These are phyloP conservation scores for Idaea straminata DNA, from an alignment of 2,888 invertebrate species.

Conservation along the genomic window DNA sequence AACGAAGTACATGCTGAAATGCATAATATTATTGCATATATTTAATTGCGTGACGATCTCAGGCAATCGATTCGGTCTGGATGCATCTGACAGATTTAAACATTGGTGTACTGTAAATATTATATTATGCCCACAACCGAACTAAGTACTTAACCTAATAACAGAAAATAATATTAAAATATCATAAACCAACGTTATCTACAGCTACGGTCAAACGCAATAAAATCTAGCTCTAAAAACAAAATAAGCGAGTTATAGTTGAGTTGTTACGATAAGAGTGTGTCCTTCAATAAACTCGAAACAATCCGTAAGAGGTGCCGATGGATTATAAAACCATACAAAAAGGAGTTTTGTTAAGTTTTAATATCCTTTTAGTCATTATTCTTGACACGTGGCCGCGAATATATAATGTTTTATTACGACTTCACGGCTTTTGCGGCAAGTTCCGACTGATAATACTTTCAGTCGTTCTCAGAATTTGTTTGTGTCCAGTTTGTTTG, in stretches of 20 bases:
- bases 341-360: conserved; percentile 33
- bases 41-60: conserved; percentile 46
- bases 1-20: conserved; percentile 61
- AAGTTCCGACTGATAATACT: conserved; percentile 69
- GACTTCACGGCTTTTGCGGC: conserved; percentile 74
- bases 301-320: conserved; percentile 62
- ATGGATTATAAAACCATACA: conserved; percentile 62
- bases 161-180: not conserved
- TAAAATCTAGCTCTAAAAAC: not conserved
- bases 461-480: conserved; percentile 72
- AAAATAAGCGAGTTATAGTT: not conserved
- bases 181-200: not conserved
- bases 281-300: conserved; percentile 30
- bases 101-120: not conserved
- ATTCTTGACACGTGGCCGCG: conserved; percentile 73
- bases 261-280: not conserved
- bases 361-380: conserved; percentile 55
- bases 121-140: not conserved
- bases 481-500: conserved; percentile 34
- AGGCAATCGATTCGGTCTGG: too few species aligned
- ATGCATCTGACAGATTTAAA: too few species aligned
- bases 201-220: not conserved
- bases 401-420: conserved; percentile 79
- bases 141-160: not conserved
- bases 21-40: conserved; percentile 67